Evolutionary conservation across 2,888 invertebrate species (phyloP), one percentile per base, ranked within the genome.

Genomic region (Octodonta nipae): DNA sequence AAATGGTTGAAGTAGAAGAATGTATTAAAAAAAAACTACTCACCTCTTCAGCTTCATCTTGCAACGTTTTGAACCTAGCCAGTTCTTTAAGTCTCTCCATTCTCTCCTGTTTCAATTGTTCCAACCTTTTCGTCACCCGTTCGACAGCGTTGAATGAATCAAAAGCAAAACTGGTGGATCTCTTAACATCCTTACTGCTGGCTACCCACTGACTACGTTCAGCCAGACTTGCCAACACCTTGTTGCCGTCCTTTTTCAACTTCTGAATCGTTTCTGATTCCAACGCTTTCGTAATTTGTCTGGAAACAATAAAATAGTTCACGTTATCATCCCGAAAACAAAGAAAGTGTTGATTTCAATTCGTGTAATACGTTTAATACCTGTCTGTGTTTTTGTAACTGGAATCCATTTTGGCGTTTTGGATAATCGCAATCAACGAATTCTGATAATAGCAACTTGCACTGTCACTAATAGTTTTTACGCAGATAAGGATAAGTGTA

Each of bases 1-100:
- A n/a, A n/a, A n/a, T n/a, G n/a, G n/a, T n/a, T n/a, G n/a, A n/a
- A n/a, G n/a, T n/a, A n/a, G n/a, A n/a, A n/a, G n/a, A n/a, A n/a
- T n/a, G n/a, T n/a, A n/a, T n/a, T n/a, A n/a, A n/a, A n/a, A n/a
- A n/a, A n/a, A n/a, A n/a, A n/a, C n/a, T n/a, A n/a, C 22, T 22
- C 22, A 77, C 78, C 73, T 76, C 75, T 46, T 70, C 69, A 36
- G 74, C 73, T 58, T 78, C 78, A 52, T 76, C 77, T 61, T 80
- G 76, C 50, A 81, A 67, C 36, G 75, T 75, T 43, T 75, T 69
- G 38, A 80, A 66, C 45, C 78, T 70, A 32, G 75, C 75, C 47
- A 82, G 61, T 52, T 79, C 77, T 45, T 74, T 70, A 46, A 78
- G 66, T 39, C 71, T 66, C 47, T 76, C 75, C 45, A 71, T 68